Evolutionary conservation across 2,797 vertebrate genomes (phyloP).

Genomic region (Anguilla megastoma): DNA sequence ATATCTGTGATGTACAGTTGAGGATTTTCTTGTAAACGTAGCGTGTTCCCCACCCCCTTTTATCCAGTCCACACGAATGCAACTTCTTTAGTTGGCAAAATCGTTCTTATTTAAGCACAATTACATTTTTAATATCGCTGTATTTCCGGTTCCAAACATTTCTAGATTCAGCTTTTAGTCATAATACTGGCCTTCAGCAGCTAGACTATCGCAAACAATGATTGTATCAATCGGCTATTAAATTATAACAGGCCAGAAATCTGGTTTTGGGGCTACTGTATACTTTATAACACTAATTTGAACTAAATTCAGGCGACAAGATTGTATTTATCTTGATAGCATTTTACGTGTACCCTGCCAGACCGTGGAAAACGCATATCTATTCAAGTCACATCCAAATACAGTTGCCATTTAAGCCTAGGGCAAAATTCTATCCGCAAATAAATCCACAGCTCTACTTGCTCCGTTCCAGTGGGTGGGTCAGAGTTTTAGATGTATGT

Average conservation of each 20-base stretch:
- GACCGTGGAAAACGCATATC: not conserved
- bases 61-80: constrained; percentile 21
- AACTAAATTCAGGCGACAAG: not conserved
- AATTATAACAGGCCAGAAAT: constrained; percentile 29
- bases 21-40: constrained; percentile 14
- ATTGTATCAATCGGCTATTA: not conserved
- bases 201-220: not conserved
- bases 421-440: not conserved
- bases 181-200: not conserved
- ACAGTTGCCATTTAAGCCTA: constrained; percentile 3
- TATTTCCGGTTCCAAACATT: constrained; percentile 2
- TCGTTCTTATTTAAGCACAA: not conserved
- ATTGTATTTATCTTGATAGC: not conserved
- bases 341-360: not conserved
- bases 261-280: not conserved
- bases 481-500: not conserved
- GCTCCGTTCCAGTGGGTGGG: constrained; percentile 22
- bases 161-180: not conserved
- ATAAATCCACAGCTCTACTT: not conserved
- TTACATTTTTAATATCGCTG: not conserved
- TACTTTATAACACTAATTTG: not conserved
- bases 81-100: constrained; percentile 21
- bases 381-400: constrained; percentile 21
- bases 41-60: constrained; percentile 21
- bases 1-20: constrained; percentile 15